Evolutionary conservation across 1,140 invertebrate species (phyloP), one percentile per base, ranked within the genome.

Genomic region (Megalonaias nervosa): DNA sequence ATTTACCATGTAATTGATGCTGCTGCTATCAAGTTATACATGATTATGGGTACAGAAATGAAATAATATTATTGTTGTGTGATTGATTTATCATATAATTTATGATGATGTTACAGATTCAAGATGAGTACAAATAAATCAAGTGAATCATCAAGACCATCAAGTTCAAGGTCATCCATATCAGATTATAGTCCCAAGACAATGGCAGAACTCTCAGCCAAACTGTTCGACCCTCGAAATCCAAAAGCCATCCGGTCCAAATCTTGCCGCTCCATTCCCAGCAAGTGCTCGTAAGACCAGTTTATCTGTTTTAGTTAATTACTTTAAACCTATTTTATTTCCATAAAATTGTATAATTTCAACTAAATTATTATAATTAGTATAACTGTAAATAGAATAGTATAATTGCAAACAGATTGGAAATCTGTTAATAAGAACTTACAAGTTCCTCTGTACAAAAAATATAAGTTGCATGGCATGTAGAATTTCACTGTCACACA

Each of bases 181-280:
- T 69, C 73, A 31, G 71, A 55, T n/a, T 48, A 57, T 66, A 74
- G 55, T 66, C 66, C 23, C n/a, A 55, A 74, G 65, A 48, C 72
- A 56, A 75, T 74, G n/a, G 67, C 59, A 48, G 71, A 75, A 48
- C 71, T 61, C 65, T 65, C 62, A 58, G 66, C 67, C 23, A 67
- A 66, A 68, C 79, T 26, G 77, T 74, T 89, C 71, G 86, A 89
- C 73, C 86, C 88, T 14, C 79, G 86, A 62, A 87, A 88, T 77
- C 86, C 86, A n/a, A 31, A 82, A 26, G 84, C 85, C 48, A 48
- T 87, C 48, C 75, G 88, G 59, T 86, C 86, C 26, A 70, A 81
- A 17, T 85, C 87, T 15, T 87, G 83, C 71, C 86, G 84, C 73
- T 89, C 87, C 60, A 89, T 89, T 69, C 88, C 88, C 17, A 89